Evolutionary conservation across 2,797 vertebrate species (phyloP).

Genomic region (Gallirallus australis): DNA sequence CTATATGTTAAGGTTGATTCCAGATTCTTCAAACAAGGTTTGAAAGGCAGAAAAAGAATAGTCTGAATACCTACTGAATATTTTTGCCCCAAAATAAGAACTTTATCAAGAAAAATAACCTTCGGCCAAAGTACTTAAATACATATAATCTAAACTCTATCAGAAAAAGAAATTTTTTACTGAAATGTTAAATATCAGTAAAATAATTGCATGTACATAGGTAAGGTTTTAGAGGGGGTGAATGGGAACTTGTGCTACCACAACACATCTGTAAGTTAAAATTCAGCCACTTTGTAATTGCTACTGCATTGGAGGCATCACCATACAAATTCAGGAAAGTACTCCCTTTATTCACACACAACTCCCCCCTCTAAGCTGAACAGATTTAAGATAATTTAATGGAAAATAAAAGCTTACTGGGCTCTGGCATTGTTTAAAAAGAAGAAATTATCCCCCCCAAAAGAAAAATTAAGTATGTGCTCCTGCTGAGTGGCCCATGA

Average conservation of each 20-base stretch:
- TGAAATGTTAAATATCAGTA: not conserved
- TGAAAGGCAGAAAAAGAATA: not conserved
- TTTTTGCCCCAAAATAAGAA: not conserved
- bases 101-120: not conserved
- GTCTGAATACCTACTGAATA: not conserved
- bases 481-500: not conserved
- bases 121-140: not conserved
- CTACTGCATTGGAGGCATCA: not conserved
- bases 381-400: not conserved
- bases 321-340: not conserved
- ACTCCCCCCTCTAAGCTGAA: not conserved
- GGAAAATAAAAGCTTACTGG: not conserved
- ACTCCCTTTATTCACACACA: not conserved
- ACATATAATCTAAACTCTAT: not conserved
- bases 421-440: not conserved
- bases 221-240: not conserved
- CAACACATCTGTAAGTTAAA: not conserved
- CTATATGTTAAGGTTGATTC: not conserved
- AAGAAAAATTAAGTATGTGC: not conserved
- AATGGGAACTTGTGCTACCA: slow-evolving; percentile 11
- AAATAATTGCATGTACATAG: not conserved
- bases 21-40: not conserved
- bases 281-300: not conserved
- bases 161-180: not conserved
- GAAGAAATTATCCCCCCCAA: not conserved